Evolutionary conservation across 64 coral and sea anemone species (phyloP).

Genomic region (Pachyseris speciosa): DNA sequence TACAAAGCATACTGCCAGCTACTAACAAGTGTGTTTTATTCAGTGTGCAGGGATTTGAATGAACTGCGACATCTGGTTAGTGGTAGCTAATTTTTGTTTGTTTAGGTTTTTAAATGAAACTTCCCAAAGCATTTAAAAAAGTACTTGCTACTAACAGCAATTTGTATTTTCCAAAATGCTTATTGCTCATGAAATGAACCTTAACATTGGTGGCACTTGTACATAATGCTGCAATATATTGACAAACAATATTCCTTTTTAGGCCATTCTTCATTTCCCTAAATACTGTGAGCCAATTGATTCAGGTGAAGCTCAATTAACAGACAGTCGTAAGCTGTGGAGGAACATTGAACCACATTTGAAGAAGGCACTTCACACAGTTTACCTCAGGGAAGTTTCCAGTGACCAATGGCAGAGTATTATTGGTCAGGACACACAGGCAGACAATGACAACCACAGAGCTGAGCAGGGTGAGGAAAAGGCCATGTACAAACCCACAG

Average conservation of each 20-base stretch:
- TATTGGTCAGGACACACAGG: conserved; percentile 43
- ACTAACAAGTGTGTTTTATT: conserved; percentile 90
- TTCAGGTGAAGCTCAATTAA: conserved; percentile 72
- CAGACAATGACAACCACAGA: not conserved
- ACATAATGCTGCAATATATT: too few relatives aligned
- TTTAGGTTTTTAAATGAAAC: too few relatives aligned
- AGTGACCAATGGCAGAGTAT: conserved; percentile 86
- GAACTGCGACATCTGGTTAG: conserved; percentile 94
- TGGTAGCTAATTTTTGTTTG: not conserved
- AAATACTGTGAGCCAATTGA: conserved; percentile 95
- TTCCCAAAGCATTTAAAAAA: too few relatives aligned
- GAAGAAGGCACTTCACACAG: conserved; percentile 85
- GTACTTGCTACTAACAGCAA: too few relatives aligned
- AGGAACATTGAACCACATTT: conserved; percentile 92
- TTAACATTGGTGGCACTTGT: too few relatives aligned
- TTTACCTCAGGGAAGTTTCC: conserved; percentile 91
- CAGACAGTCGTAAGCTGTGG: conserved; percentile 89
- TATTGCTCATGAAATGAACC: too few relatives aligned
- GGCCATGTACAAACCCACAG: too few relatives aligned
- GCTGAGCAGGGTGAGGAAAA: not conserved
- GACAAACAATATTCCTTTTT: not conserved
- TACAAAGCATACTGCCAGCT: conserved; percentile 92
- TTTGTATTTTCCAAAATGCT: too few relatives aligned
- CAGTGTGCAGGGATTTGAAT: conserved; percentile 93
- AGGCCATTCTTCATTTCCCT: conserved; percentile 88